Evolutionary conservation across 1,140 invertebrate species (phyloP).

Genomic region (Idris sp.): DNA sequence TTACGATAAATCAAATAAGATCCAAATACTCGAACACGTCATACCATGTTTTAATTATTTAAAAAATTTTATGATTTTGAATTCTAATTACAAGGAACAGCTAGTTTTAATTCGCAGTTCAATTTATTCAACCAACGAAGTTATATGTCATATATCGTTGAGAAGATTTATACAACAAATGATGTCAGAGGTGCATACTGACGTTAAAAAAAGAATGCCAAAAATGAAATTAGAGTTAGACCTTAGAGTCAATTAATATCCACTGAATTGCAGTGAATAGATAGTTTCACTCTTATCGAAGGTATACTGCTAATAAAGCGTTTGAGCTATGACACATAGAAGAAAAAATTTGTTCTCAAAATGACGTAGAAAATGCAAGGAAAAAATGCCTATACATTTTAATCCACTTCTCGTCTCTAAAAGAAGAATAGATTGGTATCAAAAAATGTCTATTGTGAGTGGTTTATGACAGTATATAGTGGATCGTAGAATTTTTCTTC

Average conservation of each 20-base stretch:
- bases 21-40: slow-evolving; percentile 16
- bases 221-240: too few relatives aligned
- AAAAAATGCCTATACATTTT: slow-evolving; percentile 54
- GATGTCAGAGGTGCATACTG: slow-evolving; percentile 1
- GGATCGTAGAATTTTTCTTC: slow-evolving; percentile 50
- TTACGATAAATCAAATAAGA: slow-evolving; percentile 58
- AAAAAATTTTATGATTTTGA: slow-evolving; percentile 15
- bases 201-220: slow-evolving; percentile 8
- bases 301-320: slow-evolving; percentile 19
- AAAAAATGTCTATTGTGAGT: slow-evolving; percentile 54
- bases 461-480: slow-evolving; percentile 43
- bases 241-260: too few relatives aligned
- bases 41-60: slow-evolving; percentile 32
- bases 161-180: slow-evolving; percentile 16
- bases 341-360: slow-evolving; percentile 19
- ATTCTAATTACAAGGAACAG: slow-evolving; percentile 21
- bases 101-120: slow-evolving; percentile 33
- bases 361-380: slow-evolving; percentile 19
- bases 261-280: too few relatives aligned
- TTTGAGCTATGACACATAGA: background rate
- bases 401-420: slow-evolving; percentile 32
- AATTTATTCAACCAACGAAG: slow-evolving; percentile 42
- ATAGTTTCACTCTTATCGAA: slow-evolving; percentile 5
- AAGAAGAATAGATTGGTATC: slow-evolving; percentile 53
- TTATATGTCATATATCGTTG: slow-evolving; percentile 22